Conservation (phyloP, 2,888 invertebrate genomes). For the Leptopterna dolabrata region DNA sequence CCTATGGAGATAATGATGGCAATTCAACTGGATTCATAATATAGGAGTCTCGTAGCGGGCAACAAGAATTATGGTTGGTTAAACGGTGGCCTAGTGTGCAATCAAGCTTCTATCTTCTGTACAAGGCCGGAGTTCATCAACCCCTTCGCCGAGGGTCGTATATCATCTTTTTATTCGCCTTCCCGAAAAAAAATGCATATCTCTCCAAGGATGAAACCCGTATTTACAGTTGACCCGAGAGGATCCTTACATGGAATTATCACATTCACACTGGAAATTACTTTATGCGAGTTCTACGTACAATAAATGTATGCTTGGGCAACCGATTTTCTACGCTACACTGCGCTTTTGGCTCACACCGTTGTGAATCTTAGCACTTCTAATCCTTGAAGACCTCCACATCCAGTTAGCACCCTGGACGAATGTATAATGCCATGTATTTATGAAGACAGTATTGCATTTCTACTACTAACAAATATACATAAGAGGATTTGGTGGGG, state of each 20-base stretch:
- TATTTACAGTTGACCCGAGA: not conserved
- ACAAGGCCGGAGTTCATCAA: slow-evolving; percentile 10
- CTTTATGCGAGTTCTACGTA: not conserved
- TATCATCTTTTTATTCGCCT: not conserved
- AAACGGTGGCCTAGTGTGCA: not conserved
- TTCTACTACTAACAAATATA: too few relatives aligned
- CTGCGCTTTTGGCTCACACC: not conserved
- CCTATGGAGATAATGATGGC: not conserved
- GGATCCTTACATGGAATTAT: not conserved
- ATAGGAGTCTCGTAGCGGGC: not conserved
- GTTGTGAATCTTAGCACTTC: not conserved
- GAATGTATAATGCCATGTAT: too few relatives aligned
- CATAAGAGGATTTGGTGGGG: too few relatives aligned
- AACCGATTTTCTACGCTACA: not conserved
- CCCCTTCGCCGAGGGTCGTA: not conserved
- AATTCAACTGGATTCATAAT: not conserved
- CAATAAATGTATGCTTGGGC: not conserved
- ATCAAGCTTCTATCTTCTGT: not conserved
- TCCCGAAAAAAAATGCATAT: not conserved
- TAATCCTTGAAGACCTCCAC: not conserved
- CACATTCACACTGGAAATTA: not conserved
- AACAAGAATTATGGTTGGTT: not conserved
- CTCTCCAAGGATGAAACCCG: not conserved
- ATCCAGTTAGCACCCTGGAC: not conserved
- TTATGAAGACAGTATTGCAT: too few relatives aligned